Base-by-base conservation (phyloP, 2,113 vertebrate genomes). In the Numida meleagris region DNA sequence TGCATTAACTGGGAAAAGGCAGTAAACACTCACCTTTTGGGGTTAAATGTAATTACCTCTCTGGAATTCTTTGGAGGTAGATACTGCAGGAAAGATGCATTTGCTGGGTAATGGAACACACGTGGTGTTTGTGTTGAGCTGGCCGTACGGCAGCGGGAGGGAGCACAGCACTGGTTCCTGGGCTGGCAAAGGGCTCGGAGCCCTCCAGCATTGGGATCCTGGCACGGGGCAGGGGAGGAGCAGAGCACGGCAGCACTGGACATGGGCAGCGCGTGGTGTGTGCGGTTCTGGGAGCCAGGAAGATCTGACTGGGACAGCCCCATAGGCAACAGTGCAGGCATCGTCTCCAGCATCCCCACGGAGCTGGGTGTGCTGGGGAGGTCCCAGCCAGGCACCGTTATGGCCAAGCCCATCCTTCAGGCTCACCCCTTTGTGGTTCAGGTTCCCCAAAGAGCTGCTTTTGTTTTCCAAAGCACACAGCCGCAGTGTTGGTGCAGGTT, bases 161-260 rank as follows among this genome's bases (percentile, higher is more conserved):
- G 62, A 46, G 48, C 46, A 75, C 12, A 31, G 92, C 4, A 9
- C 10, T 9, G 9, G 31, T 71, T 53, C 25, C 51, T 53, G 20
- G 75, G 67, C 51, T 38, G 68, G 25, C 18, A 14, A 7, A 11
- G 36, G 42, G 20, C 42, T 45, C 13, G 3, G 65, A 12, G 46
- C n/a, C 8, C 57, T 24, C 36, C 61, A 29, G 61, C 25, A 18
- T 0, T 34, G 89, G 53, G 42, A 18, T 79, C 9, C 12, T 46
- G 40, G 40, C 19, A 2, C 9, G 1, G 25, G 0, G 1, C 40
- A 1, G 2, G 3, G 33, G 16, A 4, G 55, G 73, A 40, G 80
- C 59, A 81, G 59, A 71, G 58, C 82, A 16, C 71, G 74, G 29
- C 3, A 14, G 8, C 18, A 33, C 31, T 58, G 55, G 4, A 12